Base-by-base conservation (phyloP, 2,113 vertebrate species). In the Furnarius figulus region DNA sequence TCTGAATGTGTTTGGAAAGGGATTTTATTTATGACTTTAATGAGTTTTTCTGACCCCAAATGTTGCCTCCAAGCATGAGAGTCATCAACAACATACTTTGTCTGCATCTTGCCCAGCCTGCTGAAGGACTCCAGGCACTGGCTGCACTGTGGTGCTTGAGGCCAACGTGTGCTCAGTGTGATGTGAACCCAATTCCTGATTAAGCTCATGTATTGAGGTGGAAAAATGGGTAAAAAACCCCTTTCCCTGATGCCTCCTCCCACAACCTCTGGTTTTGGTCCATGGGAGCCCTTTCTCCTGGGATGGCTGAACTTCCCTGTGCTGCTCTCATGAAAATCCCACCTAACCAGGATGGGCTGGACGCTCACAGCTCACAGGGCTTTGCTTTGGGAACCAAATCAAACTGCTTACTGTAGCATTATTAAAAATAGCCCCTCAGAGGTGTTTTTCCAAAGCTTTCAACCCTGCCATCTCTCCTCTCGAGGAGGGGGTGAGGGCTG, bases 121-220 rank as follows among this genome's bases (percentile, higher is more conserved):
- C 2, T 2, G 27, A 9, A 30, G 44, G 25, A 5, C 2, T 1
- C 1, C 8, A 23, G 13, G 22, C 2, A 9, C 31, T 13, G 6
- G 15, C 56, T 55, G 31, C 56, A 2, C 30, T 24, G 52, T 3
- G 17, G 13, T 46, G 25, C 12, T 27, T 5, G 18, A 46, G n/a
- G 33, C 12, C 25, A 30, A 37, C 1, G 0, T 5, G 31, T 14
- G 52, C 31, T 72, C 71, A 22, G 40, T n/a, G 52, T 23, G 15
- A 3, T 0, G 7, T 2, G 4, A 62, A 7, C 25, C 20, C 27
- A 4, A 1, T 14, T 62, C 50, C 50, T 28, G 21, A 7, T 71
- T 2, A 68, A 22, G 3, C 0, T 79, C 3, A 1, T 30, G 37
- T 28, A 39, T 44, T 63, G 42, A 13, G 27, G 8, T 14, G 52